Evolutionary conservation across 2,797 vertebrate species (phyloP).

Genomic region (Trachurus trachurus): DNA sequence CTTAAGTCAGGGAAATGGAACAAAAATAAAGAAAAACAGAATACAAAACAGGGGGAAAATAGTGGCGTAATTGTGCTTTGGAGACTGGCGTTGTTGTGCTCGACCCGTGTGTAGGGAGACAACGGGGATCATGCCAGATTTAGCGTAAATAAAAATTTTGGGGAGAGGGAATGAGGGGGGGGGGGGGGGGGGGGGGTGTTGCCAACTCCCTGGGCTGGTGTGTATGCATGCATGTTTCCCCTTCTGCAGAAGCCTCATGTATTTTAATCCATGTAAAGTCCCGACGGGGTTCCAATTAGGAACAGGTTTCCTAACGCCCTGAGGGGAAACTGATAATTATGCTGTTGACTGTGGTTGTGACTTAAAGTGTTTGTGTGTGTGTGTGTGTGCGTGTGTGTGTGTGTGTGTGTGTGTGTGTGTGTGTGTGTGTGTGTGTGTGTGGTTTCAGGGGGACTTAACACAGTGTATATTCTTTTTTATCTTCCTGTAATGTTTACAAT

Average conservation of each 20-base stretch:
- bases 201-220: constrained; percentile 61
- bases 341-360: constrained; percentile 84
- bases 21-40: constrained; percentile 83
- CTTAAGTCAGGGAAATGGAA: constrained; percentile 84
- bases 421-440: constrained; percentile 55
- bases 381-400: constrained; percentile 55
- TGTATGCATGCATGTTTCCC: constrained; percentile 60
- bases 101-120: constrained; percentile 76
- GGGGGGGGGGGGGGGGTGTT: constrained; percentile 19
- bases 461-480: constrained; percentile 77
- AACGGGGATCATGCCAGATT: constrained; percentile 80
- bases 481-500: constrained; percentile 71
- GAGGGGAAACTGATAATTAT: constrained; percentile 87
- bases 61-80: constrained; percentile 81
- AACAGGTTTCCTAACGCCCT: constrained; percentile 84
- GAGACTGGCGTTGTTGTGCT: constrained; percentile 78
- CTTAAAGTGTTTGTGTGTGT: constrained; percentile 61
- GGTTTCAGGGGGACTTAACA: constrained; percentile 65
- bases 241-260: constrained; percentile 81
- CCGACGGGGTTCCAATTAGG: constrained; percentile 89
- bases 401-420: constrained; percentile 61
- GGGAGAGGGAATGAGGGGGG: background rate
- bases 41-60: constrained; percentile 81
- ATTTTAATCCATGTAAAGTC: constrained; percentile 87
- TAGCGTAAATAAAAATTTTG: constrained; percentile 82